Evolutionary conservation across 2,797 vertebrate genomes (phyloP), one percentile per base, ranked within the genome.

Genomic region (Eleutherodactylus coqui): DNA sequence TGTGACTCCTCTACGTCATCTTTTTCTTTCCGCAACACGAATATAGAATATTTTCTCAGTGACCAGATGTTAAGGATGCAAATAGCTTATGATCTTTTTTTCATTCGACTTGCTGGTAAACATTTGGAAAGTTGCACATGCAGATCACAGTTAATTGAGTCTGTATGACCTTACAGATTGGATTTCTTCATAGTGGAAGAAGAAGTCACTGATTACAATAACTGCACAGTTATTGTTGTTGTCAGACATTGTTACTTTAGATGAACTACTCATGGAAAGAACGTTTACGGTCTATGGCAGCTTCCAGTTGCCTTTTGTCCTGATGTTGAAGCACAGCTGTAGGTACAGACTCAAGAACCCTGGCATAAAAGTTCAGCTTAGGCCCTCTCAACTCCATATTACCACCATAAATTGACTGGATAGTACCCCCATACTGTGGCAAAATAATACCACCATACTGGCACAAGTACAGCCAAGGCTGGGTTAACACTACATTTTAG

Each of bases 171-270:
- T 86, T 86, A 58, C 90, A 92, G 91, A 93, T 91, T 93, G 89
- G 82, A 93, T 94, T 93, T 92, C 89, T 94, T 88, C 89, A 89
- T 90, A 89, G 92, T 93, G 91, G 89, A 88, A 92, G 91, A 93
- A 91, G 91, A 91, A 86, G 0, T 0, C 76, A 89, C 79, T 92
- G 89, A 92, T 93, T 90, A 92, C 89, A 91, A 88, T 87, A 87
- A 86, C 77, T 89, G 90, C 89, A 79, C 89, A 87, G 89, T 82
- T 90, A 70, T 64, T 81, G 32, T 91, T 85, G 92, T 93, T 93
- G 91, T 79, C 89, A 89, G 82, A 89, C 47, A 86, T 88, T 88
- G 32, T 67, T 88, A 88, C 83, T 81, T 36, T 86, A 53, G 49
- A 16, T 53, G 17, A 53, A 3, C 17, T 53, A 53, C 49, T 21